A percentile compares a stretch with the other conserved stretches of the same genome.
Conservation (phyloP, 2,888 invertebrate species). For the Thysanoteuthis rhombus region DNA sequence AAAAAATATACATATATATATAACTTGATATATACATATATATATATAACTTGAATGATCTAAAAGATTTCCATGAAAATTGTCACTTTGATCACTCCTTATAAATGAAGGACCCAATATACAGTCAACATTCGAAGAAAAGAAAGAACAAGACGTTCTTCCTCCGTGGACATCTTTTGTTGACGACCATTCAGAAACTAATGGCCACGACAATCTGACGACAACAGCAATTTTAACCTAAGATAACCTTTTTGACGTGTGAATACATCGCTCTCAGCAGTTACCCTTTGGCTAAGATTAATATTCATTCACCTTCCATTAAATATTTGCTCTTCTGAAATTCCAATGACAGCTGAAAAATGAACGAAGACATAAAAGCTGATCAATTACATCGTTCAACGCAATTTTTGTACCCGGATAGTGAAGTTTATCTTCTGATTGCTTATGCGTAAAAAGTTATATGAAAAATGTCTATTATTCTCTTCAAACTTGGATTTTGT, state of each 20-base stretch:
- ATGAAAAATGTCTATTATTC: too few species aligned
- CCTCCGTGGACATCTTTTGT: neutral
- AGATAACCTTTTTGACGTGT: neutral
- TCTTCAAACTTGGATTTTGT: too few species aligned
- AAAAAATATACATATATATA: too few species aligned
- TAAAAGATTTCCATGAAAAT: neutral
- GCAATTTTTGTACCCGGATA: too few species aligned
- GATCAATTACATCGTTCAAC: too few species aligned
- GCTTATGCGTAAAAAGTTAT: too few species aligned
- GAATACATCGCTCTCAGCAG: neutral
- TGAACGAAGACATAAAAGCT: neutral
- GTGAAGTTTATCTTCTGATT: too few species aligned
- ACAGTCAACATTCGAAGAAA: too few species aligned
- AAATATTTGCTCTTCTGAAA: neutral
- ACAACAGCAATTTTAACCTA: neutral
- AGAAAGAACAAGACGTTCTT: neutral
- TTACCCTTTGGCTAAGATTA: neutral
- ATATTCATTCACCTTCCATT: neutral
- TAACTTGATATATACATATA: neutral
- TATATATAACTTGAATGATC: neutral
- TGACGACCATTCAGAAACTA: neutral
- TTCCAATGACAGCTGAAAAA: neutral
- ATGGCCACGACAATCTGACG: neutral
- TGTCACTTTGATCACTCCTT: too few species aligned
- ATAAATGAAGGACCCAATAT: too few species aligned